These are phyloP conservation scores for Sebastolobus altivelis DNA, from an alignment of 2,797 vertebrate genomes.

Conservation along the genomic window DNA sequence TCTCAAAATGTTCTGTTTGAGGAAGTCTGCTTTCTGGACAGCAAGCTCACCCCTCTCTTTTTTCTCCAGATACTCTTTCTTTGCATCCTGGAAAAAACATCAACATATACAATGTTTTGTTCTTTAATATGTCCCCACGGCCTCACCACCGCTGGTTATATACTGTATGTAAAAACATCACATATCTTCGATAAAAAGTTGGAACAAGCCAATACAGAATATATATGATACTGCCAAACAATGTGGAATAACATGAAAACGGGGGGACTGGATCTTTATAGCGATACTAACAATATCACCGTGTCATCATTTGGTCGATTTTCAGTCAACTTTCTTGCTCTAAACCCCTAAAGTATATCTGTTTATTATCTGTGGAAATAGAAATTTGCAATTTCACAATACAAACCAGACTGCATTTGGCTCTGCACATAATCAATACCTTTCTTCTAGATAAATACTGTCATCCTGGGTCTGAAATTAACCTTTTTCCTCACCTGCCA, in stretches of 20 bases:
- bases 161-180: neutral
- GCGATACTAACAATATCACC: neutral
- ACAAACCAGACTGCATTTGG: neutral
- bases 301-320: neutral
- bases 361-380: neutral
- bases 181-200: neutral
- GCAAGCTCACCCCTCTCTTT: conserved; percentile 89
- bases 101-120: neutral
- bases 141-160: neutral
- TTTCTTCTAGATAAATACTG: neutral
- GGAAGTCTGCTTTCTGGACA: conserved; percentile 83
- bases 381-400: neutral
- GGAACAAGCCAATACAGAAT: neutral
- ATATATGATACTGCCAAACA: neutral
- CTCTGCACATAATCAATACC: neutral
- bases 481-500: too few relatives aligned
- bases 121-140: neutral
- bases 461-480: too few relatives aligned
- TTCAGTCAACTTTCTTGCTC: neutral
- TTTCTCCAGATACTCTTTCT: conserved; percentile 86
- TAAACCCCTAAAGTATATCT: neutral
- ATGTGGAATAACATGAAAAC: neutral
- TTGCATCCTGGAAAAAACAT: conserved; percentile 81
- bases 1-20: conserved; percentile 85
- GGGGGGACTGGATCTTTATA: neutral